Evolutionary conservation across 1,140 invertebrate genomes (phyloP), one percentile per base, ranked within the genome.

Genomic region (Watersipora subatra): DNA sequence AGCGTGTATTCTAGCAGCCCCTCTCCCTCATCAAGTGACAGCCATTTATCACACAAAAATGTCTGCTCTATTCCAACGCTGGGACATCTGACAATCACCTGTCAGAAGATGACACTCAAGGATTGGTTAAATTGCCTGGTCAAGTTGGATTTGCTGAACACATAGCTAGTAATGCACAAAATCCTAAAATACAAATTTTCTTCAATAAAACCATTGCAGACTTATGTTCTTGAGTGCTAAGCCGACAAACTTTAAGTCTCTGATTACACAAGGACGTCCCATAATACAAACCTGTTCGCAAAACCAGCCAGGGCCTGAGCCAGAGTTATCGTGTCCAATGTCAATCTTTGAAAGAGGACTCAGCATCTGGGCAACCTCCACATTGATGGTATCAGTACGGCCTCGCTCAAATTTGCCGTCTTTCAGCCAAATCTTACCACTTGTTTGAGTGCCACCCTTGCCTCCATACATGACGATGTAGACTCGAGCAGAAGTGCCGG

Each of bases 311-410:
- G 78, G 67, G 2, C 68, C 74, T 0, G 67, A 55, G 0, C 79
- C 79, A 28, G 62, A 72, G 66, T 79, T 73, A 67, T 81, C 78
- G 69, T 80, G 78, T 7, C 80, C 78, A 19, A 80, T 69, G 26
- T 78, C 77, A 29, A 81, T 67, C 55, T 70, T 68, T 15, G 74
- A 69, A 17, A 81, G 63, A 0, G 80, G 80, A 68, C 76, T 79
- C 24, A 81, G 24, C 70, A 73, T 69, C 27, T 72, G 71, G 17
- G 69, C 69, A 12, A 79, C 68, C 24, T 76, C 73, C 28, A 81
- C 71, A 34, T 75, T 74, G 65, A 79, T 78, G 17, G 75, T 73
- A 67, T 79, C 73, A 1, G 76, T 76, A 62, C 71, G 71, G 28
- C 72, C 73, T 28, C 72, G 66, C 58, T 76, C 70, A 68, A 80